Conservation (phyloP, 2,797 vertebrate species). For the Sebastes vulpes region DNA sequence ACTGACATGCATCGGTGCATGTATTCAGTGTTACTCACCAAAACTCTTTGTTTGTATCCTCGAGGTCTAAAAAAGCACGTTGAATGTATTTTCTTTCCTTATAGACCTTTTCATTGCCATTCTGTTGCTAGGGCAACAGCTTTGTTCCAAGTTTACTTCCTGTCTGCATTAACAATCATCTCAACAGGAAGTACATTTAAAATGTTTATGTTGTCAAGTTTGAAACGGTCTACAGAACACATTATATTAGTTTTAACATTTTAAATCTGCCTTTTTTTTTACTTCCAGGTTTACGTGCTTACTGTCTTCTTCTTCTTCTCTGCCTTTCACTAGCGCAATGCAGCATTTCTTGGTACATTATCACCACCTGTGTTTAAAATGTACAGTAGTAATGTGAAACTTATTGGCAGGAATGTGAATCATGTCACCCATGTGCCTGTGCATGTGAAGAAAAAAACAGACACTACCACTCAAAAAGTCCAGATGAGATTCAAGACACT, state of each 20-base stretch:
- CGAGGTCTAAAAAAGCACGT: neutral
- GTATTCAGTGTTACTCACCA: neutral
- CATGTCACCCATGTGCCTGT: neutral
- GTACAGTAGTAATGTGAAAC: neutral
- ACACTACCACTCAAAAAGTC: neutral
- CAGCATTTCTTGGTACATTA: neutral
- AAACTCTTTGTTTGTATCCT: neutral
- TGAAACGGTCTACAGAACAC: neutral
- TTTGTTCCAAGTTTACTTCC: neutral
- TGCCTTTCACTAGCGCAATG: neutral
- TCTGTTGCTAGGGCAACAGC: neutral
- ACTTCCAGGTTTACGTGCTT: neutral
- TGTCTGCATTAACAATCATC: neutral
- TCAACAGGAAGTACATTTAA: neutral
- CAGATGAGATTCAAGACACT: neutral
- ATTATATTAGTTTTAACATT: neutral
- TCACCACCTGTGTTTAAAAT: neutral
- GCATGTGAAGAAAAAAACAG: neutral
- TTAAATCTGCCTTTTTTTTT: neutral
- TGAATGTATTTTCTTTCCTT: neutral
- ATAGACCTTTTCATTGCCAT: neutral
- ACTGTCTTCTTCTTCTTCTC: neutral
- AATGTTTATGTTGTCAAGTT: neutral
- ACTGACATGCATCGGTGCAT: neutral
- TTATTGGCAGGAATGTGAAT: neutral